A percentile compares a stretch with the other conserved stretches of the same genome.
Conservation (phyloP, 2,888 invertebrate genomes). For the Drosophila ustulata region DNA sequence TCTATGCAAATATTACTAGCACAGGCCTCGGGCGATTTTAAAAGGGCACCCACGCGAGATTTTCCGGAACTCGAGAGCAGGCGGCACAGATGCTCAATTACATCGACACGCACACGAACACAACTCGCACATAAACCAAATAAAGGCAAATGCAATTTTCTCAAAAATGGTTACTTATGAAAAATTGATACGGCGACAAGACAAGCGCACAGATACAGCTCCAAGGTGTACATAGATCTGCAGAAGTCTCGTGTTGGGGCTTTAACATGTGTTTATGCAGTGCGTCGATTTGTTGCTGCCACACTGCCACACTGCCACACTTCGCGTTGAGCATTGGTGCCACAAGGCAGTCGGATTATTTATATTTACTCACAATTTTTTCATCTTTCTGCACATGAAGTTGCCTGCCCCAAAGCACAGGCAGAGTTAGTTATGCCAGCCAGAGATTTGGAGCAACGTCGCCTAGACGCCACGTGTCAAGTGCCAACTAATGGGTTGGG, state of each 20-base stretch:
- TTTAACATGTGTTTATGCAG: slow-evolving; percentile 34
- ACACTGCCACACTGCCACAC: slow-evolving; percentile 6
- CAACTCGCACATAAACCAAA: slow-evolving; percentile 45
- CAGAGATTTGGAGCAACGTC: slow-evolving; percentile 8
- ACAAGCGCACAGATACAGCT: slow-evolving; percentile 16
- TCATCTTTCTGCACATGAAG: slow-evolving; percentile 22
- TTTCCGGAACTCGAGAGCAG: slow-evolving; percentile 21
- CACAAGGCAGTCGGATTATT: slow-evolving; percentile 65
- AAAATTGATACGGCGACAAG: slow-evolving; percentile 65
- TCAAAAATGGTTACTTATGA: slow-evolving; percentile 74
- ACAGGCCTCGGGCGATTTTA: slow-evolving; percentile 41
- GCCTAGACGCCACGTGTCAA: slow-evolving; percentile 41
- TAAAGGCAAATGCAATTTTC: slow-evolving; percentile 75
- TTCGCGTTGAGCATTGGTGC: slow-evolving; percentile 16
- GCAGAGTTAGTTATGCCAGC: slow-evolving; percentile 39
- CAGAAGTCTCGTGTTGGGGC: background rate
- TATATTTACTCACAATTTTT: slow-evolving; percentile 64
- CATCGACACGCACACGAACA: slow-evolving; percentile 17
- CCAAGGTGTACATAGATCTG: slow-evolving; percentile 26
- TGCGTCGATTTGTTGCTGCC: background rate
- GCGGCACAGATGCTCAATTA: slow-evolving; percentile 52
- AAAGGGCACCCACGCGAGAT: slow-evolving; percentile 28
- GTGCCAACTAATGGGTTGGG: slow-evolving; percentile 33
- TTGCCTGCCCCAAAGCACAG: slow-evolving; percentile 24
- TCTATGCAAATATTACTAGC: slow-evolving; percentile 64